These are phyloP conservation scores for Oceanites oceanicus DNA, from an alignment of 2,113 vertebrate genomes.

Conservation along the genomic window DNA sequence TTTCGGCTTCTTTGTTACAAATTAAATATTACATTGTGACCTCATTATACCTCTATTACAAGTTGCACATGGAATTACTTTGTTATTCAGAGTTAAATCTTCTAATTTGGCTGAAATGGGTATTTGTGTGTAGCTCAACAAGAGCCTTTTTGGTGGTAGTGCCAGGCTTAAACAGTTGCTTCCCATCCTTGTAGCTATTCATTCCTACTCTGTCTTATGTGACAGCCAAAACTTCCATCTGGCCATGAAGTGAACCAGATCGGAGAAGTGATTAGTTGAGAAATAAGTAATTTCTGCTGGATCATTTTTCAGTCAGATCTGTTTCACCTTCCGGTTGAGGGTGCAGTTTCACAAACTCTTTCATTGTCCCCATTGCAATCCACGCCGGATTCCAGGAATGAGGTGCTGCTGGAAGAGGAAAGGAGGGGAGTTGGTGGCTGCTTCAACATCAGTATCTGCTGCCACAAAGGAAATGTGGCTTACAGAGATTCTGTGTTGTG, in stretches of 20 bases:
- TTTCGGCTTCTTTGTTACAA: not conserved
- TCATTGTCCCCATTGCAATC: not conserved
- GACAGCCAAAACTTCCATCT: not conserved
- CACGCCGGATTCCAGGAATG: not conserved
- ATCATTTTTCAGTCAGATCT: not conserved
- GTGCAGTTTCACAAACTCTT: not conserved
- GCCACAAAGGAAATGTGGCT: not conserved
- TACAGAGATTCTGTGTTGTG: not conserved
- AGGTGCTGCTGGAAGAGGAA: not conserved
- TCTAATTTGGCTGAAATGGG: not conserved
- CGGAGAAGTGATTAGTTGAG: not conserved
- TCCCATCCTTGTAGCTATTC: not conserved
- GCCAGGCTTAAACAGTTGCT: not conserved
- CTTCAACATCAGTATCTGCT: not conserved
- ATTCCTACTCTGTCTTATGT: not conserved
- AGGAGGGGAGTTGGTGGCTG: not conserved
- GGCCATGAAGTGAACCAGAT: not conserved
- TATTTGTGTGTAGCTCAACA: not conserved
- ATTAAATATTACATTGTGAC: not conserved
- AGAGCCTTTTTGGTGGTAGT: not conserved
- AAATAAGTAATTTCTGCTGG: not conserved
- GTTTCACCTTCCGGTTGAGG: not conserved
- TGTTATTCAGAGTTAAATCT: not conserved
- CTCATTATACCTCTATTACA: not conserved
- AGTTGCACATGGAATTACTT: not conserved